Percentiles rank a stretch among this genome's conserved stretches.
Conservation (phyloP, 2,113 vertebrate species). For the Eulemur macaco region DNA sequence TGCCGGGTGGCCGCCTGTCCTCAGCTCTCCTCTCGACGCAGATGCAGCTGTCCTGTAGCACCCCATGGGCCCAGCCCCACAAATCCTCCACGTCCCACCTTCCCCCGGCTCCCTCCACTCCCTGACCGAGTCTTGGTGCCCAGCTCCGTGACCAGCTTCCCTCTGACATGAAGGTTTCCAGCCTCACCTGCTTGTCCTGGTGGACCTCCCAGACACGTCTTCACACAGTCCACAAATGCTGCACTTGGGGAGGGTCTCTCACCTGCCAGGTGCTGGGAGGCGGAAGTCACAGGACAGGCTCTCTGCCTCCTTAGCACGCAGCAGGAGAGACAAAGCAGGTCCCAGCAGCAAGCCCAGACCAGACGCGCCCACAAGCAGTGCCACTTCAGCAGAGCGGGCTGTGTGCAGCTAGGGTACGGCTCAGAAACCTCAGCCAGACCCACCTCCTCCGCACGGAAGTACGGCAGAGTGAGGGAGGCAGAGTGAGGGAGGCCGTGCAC, state of each 20-base stretch:
- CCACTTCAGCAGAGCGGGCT: rapidly evolving
- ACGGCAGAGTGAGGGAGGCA: not conserved
- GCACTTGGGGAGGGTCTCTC: not conserved
- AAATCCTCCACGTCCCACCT: not conserved
- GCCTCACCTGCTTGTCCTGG: not conserved
- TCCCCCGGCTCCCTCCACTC: not conserved
- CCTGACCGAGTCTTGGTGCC: not conserved
- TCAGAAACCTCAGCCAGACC: not conserved
- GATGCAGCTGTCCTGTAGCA: not conserved
- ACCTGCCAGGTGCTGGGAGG: not conserved
- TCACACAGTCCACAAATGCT: not conserved
- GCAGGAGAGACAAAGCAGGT: too few species aligned
- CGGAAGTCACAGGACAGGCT: not conserved
- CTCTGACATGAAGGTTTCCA: not conserved
- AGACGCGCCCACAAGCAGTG: rapidly evolving
- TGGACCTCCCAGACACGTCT: not conserved
- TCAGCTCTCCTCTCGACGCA: not conserved
- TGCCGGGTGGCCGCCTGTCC: not conserved
- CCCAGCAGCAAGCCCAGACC: not conserved
- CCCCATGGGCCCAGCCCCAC: not conserved
- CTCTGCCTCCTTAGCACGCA: not conserved
- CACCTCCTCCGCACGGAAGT: not conserved
- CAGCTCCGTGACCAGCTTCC: not conserved
- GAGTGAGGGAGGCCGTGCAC: rapidly evolving
- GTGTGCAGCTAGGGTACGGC: too few species aligned